A percentile compares a stretch with the other conserved stretches of the same genome.
phyloP scores from a whole-genome alignment of 2,888 invertebrate genomes.

The Rhimphoctona megacephalus region DNA sequence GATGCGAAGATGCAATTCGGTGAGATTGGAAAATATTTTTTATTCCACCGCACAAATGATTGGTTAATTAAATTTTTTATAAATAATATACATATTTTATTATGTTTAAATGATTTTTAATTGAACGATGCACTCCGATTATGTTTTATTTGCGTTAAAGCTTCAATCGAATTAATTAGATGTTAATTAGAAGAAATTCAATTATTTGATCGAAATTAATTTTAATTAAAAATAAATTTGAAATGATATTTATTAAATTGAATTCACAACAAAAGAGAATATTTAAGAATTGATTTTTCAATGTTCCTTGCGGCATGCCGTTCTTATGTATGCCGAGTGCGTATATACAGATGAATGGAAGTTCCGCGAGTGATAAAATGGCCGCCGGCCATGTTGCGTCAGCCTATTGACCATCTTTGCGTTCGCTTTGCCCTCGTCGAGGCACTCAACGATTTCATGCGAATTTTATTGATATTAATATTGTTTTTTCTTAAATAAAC shows the following conservation, averaged over 20 bases:
- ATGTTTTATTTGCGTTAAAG: not conserved
- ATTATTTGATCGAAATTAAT: not conserved
- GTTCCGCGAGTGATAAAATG: slow-evolving; percentile 53
- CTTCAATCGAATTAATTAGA: not conserved
- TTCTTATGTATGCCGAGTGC: slow-evolving; percentile 11
- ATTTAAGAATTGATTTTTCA: slow-evolving; percentile 6
- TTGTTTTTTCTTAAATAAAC: not conserved
- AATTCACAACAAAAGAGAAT: not conserved
- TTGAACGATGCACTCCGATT: not conserved
- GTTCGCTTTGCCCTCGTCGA: not conserved
- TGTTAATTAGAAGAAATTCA: not conserved
- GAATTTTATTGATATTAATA: not conserved
- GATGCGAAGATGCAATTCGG: not conserved
- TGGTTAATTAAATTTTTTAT: not conserved
- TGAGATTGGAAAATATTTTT: not conserved
- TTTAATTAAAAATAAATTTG: not conserved
- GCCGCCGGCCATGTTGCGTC: slow-evolving; percentile 28
- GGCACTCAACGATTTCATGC: not conserved
- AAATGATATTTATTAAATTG: not conserved
- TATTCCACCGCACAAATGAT: no score
- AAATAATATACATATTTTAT: not conserved
- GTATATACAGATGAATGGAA: slow-evolving; percentile 29
- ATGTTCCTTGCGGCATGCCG: not conserved
- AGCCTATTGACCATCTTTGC: slow-evolving; percentile 46
- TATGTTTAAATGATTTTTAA: not conserved